Conservation (phyloP, 2,113 vertebrate species). For the Ursus arctos region DNA sequence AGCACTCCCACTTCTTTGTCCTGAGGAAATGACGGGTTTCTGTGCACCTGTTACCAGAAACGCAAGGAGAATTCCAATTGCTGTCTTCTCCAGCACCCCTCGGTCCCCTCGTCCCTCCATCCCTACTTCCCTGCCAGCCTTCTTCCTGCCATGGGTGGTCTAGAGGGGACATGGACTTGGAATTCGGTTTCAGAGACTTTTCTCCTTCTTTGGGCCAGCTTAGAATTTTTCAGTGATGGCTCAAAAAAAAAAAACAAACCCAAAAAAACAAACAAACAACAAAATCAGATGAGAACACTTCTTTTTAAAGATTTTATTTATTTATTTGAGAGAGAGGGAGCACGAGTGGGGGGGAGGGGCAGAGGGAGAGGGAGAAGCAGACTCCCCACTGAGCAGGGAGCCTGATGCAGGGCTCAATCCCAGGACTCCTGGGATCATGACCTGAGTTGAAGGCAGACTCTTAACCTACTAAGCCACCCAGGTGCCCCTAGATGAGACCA, state of each 20-base stretch:
- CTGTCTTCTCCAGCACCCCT: not conserved
- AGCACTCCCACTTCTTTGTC: not conserved
- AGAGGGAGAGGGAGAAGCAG: not conserved
- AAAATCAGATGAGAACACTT: not conserved
- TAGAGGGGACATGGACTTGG: not conserved
- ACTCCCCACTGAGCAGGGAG: not conserved
- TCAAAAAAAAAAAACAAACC: not conserved
- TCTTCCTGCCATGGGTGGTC: not conserved
- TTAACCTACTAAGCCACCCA: not conserved
- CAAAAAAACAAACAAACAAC: no score
- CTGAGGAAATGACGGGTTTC: fast-evolving
- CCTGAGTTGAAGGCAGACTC: not conserved
- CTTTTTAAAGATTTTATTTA: not conserved
- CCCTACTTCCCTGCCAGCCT: not conserved
- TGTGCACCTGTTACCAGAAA: not conserved
- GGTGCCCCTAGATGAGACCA: not conserved
- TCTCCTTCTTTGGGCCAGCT: not conserved
- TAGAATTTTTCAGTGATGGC: not conserved
- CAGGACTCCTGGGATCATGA: not conserved
- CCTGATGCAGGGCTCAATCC: not conserved
- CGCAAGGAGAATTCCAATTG: not conserved
- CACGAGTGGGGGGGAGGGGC: fast-evolving
- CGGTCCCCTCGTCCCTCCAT: not conserved
- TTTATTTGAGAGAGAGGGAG: not conserved
- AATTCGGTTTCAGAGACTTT: not conserved